Conservation (phyloP, 2,888 invertebrate species). For the Sphinx pinastri region DNA sequence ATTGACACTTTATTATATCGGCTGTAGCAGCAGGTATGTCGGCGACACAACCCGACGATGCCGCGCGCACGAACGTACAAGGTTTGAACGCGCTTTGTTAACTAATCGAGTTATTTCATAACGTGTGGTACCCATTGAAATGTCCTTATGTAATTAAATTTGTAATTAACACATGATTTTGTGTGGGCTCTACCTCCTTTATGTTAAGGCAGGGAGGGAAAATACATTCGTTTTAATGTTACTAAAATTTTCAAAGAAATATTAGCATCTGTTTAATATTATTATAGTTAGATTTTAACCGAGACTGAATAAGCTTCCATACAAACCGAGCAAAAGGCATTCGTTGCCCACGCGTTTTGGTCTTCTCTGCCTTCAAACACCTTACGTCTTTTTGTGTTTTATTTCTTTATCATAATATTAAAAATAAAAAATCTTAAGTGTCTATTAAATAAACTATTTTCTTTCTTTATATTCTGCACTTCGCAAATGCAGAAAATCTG, state of each 20-base stretch:
- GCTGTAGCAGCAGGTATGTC: slow-evolving; percentile 35
- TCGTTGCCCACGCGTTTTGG: too few relatives aligned
- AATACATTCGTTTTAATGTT: neutral
- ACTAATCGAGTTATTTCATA: slow-evolving; percentile 46
- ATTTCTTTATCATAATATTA: too few relatives aligned
- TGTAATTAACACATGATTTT: slow-evolving; percentile 31
- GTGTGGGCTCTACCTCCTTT: slow-evolving; percentile 1
- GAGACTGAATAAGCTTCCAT: too few relatives aligned
- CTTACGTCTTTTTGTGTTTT: too few relatives aligned
- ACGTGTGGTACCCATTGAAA: slow-evolving; percentile 20
- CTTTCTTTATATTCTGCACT: too few relatives aligned
- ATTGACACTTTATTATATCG: slow-evolving; percentile 24
- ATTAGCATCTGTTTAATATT: too few relatives aligned
- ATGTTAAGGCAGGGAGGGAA: neutral
- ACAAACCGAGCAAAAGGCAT: too few relatives aligned
- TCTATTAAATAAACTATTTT: too few relatives aligned
- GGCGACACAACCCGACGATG: slow-evolving; percentile 40
- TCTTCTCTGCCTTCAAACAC: too few relatives aligned
- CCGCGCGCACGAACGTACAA: slow-evolving; percentile 54
- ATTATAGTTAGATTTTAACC: too few relatives aligned
- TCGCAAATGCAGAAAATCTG: too few relatives aligned
- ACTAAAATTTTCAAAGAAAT: neutral
- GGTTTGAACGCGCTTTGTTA: slow-evolving; percentile 52
- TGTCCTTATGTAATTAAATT: slow-evolving; percentile 16
- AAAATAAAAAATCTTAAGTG: too few relatives aligned